These are phyloP conservation scores for Nycteola revayana DNA, from an alignment of 2,888 invertebrate genomes.

Conservation along the genomic window DNA sequence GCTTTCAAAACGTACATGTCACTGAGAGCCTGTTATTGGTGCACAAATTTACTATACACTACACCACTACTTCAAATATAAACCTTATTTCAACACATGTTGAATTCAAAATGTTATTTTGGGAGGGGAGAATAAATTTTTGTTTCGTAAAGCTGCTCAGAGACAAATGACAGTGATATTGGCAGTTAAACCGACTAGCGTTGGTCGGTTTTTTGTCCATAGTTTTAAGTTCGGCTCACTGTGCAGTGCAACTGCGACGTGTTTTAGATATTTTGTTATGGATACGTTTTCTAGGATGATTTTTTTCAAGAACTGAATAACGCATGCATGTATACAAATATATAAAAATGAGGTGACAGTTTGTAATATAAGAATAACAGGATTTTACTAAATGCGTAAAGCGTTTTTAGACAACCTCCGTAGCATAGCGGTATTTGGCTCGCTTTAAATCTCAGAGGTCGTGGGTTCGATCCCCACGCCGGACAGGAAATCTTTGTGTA, in stretches of 20 bases:
- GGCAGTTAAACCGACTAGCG: slow-evolving; percentile 57
- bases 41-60: slow-evolving; percentile 29
- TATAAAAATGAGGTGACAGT: too few species aligned
- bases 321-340: too few species aligned
- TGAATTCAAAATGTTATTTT: slow-evolving; percentile 28
- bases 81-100: slow-evolving; percentile 22
- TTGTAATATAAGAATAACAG: too few species aligned
- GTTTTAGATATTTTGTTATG: too few species aligned
- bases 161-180: slow-evolving; percentile 68
- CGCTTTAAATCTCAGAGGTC: too few species aligned
- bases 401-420: too few species aligned
- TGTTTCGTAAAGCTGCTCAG: slow-evolving; percentile 46
- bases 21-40: slow-evolving; percentile 55
- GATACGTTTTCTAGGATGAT: too few species aligned
- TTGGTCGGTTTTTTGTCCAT: slow-evolving; percentile 42
- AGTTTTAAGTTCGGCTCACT: slow-evolving; percentile 44
- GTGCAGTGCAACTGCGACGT: slow-evolving; percentile 30
- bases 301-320: too few species aligned
- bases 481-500: too few species aligned
- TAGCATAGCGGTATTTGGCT: too few species aligned
- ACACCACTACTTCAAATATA: slow-evolving; percentile 3
- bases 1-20: slow-evolving; percentile 53
- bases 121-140: slow-evolving; percentile 26
- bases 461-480: too few species aligned
- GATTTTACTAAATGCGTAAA: too few species aligned